Percentiles rank a stretch among this genome's conserved stretches.
Evolutionary conservation across 2,113 vertebrate genomes (phyloP).

Genomic region (Ovibos moschatus): DNA sequence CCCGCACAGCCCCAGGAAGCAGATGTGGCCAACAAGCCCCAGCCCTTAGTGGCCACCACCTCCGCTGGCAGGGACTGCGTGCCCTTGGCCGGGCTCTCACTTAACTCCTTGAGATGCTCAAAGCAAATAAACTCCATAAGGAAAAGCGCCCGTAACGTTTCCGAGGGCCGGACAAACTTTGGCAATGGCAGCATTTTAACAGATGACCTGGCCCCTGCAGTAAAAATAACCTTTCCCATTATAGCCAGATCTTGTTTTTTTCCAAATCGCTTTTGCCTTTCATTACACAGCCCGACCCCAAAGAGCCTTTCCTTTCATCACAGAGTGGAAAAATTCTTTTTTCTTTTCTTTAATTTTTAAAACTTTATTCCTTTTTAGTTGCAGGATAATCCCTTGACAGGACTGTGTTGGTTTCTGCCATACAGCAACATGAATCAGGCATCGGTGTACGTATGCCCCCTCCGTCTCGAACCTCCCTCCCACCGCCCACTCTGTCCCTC

Average conservation of each 20-base stretch:
- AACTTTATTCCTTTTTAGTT: background rate
- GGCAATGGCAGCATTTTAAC: constrained; percentile 57
- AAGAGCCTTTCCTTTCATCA: constrained; percentile 57
- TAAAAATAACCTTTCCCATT: constrained; percentile 68
- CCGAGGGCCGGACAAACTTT: constrained; percentile 22
- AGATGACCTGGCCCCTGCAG: constrained; percentile 49
- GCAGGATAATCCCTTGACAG: background rate
- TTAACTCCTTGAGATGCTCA: background rate
- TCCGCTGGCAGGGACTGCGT: background rate
- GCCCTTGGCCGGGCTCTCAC: constrained; percentile 33
- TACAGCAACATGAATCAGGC: background rate
- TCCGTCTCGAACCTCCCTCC: background rate
- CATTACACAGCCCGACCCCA: constrained; percentile 50
- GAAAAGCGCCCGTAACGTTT: constrained; percentile 48
- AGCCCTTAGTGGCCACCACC: background rate
- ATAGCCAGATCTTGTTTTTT: constrained; percentile 63
- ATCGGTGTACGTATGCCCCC: background rate
- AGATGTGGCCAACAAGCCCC: background rate
- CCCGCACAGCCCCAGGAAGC: background rate
- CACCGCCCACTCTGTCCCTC: background rate
- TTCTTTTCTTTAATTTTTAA: background rate
- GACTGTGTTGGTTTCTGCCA: background rate
- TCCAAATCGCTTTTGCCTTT: constrained; percentile 66
- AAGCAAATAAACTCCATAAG: background rate
- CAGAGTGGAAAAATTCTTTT: constrained; percentile 58